Evolutionary conservation across 1,140 invertebrate genomes (phyloP), one percentile per base, ranked within the genome.

Genomic region (Drosophila prosaltans): DNA sequence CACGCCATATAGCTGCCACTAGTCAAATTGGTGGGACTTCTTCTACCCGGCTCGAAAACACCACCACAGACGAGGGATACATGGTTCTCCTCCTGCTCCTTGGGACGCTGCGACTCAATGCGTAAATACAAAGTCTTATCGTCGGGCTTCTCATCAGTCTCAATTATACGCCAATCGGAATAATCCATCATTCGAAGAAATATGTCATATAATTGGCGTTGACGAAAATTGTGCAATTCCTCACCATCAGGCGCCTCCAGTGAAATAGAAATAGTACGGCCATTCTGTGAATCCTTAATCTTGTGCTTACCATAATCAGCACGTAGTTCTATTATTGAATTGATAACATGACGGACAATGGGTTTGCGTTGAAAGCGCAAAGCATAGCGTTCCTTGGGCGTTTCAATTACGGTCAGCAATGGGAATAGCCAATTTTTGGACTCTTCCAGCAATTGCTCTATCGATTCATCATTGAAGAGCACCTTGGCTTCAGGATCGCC

Each of bases 11-110:
- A 88, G 10, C 21, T 39, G 3, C 30, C 43, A 9, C 68, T 55
- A 0, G 30, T 59, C 11, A 89, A 1, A 1, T 4, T 54, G 6
- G 71, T 79, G 28, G 67, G 59, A 0, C 30, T 69, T 26, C 74
- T 89, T 3, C 16, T 75, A 6, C 39, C 54, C 1, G 84, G 81
- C 54, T 89, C 84, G 3, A 84, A n/a, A 0, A 89, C 84, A 0
- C 78, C 71, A 3, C 80, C 80, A 11, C 80, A 73, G 1, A 72
- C 54, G 3, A 88, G 6, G 10, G 55, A 58, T 0, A 83, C 63
- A n/a, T 32, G 51, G 1, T 64, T 36, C 24, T 51, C 39, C 1
- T 10, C 30, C 16, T 36, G 6, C 0, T n/a, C 2, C 2, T 8
- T 5, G 0, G 10, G 45, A 40, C 59, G 40, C 8, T n/a, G 26